Conservation (phyloP, 2,888 invertebrate species). For the Drosophila nigritarsus region DNA sequence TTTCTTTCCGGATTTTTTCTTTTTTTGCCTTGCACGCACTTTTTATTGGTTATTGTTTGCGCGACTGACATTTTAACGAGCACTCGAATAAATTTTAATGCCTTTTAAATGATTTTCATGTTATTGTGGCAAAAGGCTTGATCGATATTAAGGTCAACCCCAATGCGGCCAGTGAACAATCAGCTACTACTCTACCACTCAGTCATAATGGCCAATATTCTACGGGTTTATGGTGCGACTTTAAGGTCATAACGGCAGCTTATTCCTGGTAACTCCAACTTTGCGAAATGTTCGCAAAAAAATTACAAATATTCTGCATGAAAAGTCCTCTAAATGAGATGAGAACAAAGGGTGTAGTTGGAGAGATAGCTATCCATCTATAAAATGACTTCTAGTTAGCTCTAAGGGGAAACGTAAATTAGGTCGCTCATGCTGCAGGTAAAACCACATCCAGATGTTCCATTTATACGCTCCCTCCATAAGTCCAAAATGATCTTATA, state of each 20-base stretch:
- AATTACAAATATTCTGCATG: slow-evolving; percentile 14
- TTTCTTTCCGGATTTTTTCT: neutral
- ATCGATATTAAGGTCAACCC: slow-evolving; percentile 50
- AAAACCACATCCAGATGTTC: neutral
- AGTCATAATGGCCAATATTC: slow-evolving; percentile 47
- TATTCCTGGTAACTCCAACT: neutral
- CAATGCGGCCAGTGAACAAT: slow-evolving; percentile 12
- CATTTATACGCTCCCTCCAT: neutral
- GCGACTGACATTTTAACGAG: slow-evolving; percentile 70
- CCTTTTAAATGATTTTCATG: slow-evolving; percentile 71
- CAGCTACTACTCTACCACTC: slow-evolving; percentile 15
- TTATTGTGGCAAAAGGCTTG: slow-evolving; percentile 51
- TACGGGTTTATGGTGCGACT: slow-evolving; percentile 55
- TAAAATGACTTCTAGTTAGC: no score
- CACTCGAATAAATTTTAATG: slow-evolving; percentile 77
- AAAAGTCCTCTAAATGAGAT: neutral
- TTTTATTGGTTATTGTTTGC: slow-evolving; percentile 70
- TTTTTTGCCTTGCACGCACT: slow-evolving; percentile 52
- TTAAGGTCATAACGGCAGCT: slow-evolving; percentile 16
- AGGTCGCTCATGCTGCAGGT: neutral
- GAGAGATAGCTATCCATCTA: neutral
- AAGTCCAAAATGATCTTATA: neutral
- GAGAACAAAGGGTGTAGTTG: neutral
- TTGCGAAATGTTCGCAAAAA: neutral
- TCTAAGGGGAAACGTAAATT: neutral